A percentile compares a stretch with the other conserved stretches of the same genome.
Evolutionary conservation across 2,113 vertebrate species (phyloP).

Genomic region (Cinclus cinclus): DNA sequence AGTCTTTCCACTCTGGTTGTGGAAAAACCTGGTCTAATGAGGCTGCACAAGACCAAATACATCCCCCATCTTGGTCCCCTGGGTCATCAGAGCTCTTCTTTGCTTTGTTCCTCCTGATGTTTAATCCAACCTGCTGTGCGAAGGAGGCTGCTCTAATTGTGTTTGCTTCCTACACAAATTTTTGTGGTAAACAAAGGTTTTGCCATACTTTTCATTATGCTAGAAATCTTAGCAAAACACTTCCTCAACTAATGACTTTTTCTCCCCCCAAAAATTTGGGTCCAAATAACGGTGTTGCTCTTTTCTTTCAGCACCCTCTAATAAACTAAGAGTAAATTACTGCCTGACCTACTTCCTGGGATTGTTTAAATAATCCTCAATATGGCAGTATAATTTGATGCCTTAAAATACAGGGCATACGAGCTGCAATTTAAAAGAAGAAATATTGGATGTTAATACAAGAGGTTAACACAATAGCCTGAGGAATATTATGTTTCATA

Average conservation of each 20-base stretch:
- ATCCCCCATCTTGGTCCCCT: neutral
- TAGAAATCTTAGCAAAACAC: neutral
- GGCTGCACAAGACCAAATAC: neutral
- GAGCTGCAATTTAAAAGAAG: slow-evolving; percentile 31
- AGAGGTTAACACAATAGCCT: neutral
- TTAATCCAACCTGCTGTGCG: neutral
- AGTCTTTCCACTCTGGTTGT: neutral
- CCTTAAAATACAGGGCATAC: slow-evolving; percentile 30
- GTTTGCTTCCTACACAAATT: neutral
- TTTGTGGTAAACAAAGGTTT: neutral
- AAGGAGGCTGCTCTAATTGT: neutral
- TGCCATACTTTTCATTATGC: neutral
- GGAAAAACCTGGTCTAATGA: neutral
- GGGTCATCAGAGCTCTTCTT: neutral
- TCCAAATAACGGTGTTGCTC: slow-evolving; percentile 20
- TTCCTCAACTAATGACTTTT: neutral
- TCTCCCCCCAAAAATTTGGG: neutral
- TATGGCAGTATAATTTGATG: slow-evolving; percentile 53
- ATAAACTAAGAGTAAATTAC: slow-evolving; percentile 54
- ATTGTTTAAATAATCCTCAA: slow-evolving; percentile 66
- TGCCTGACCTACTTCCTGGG: slow-evolving; percentile 62
- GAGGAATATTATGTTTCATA: slow-evolving; percentile 1
- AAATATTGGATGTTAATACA: slow-evolving; percentile 21
- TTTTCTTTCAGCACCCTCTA: slow-evolving; percentile 42
- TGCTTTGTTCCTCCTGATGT: neutral